phyloP scores from a whole-genome alignment of 35 echinoderm and acorn worm species.

The Holothuria glaberrima region DNA sequence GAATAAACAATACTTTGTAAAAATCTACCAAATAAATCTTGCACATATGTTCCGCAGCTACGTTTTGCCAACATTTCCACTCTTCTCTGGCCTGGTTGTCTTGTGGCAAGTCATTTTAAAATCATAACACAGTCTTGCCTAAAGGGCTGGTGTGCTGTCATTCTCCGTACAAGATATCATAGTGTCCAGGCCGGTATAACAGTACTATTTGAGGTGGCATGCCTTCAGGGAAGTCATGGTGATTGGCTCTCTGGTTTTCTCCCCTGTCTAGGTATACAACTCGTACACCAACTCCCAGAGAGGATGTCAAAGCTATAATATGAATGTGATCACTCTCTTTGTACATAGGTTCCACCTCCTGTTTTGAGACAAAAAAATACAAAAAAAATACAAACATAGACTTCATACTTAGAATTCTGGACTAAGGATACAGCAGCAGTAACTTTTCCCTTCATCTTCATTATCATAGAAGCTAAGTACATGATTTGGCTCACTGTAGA shows the following conservation, averaged over 20 bases:
- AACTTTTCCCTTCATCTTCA: too few relatives aligned
- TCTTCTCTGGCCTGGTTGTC: not conserved
- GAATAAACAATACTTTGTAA: not conserved
- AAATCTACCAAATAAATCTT: constrained; percentile 11
- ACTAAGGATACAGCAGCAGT: too few relatives aligned
- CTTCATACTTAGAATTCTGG: too few relatives aligned
- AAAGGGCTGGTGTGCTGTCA: not conserved
- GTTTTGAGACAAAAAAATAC: constrained; percentile 28
- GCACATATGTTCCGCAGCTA: constrained; percentile 15
- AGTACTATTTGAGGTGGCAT: constrained; percentile 75
- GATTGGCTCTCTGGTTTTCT: constrained; percentile 80
- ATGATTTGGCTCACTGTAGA: too few relatives aligned
- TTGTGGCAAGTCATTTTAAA: constrained; percentile 6
- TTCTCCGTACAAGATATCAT: constrained; percentile 89
- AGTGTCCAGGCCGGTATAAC: constrained; percentile 97
- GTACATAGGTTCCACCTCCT: constrained; percentile 99
- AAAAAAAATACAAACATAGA: too few relatives aligned
- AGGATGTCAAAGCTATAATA: constrained; percentile 91
- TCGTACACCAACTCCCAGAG: constrained; percentile 80
- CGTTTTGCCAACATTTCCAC: not conserved
- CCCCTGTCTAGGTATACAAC: constrained; percentile 90
- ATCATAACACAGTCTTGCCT: not conserved
- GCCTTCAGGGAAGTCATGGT: constrained; percentile 95
- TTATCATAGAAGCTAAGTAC: too few relatives aligned
- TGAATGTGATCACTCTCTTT: constrained; percentile 99